phyloP scores from a whole-genome alignment of 2,797 vertebrate species.

The Pteronotus mesoamericanus region DNA sequence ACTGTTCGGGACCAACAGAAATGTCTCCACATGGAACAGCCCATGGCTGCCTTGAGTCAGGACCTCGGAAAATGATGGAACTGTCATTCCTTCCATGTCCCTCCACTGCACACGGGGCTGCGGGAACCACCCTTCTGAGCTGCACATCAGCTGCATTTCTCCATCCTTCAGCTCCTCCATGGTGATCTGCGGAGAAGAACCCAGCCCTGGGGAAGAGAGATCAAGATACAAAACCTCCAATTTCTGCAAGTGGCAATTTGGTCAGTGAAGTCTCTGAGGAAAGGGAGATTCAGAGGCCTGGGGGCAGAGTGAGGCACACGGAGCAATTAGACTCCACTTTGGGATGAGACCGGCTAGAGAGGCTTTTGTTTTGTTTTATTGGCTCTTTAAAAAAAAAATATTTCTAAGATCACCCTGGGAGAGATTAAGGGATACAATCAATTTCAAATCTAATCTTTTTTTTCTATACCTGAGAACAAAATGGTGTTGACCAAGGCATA shows the following conservation, averaged over 20 bases:
- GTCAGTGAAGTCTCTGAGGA: neutral
- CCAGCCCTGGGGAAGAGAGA: slow-evolving; percentile 35
- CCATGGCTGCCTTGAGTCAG: neutral
- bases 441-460: neutral
- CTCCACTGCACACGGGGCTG: slow-evolving; percentile 44
- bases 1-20: neutral
- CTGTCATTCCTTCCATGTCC: neutral
- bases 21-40: slow-evolving; percentile 45
- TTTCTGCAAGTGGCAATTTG: neutral
- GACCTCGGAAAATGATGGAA: neutral
- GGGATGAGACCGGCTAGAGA: neutral
- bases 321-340: rapidly evolving
- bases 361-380: neutral
- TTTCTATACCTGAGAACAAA: neutral
- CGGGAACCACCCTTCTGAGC: slow-evolving; percentile 59
- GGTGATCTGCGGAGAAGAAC: slow-evolving; percentile 25
- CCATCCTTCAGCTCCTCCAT: neutral
- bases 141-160: neutral
- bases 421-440: neutral
- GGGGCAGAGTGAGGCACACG: neutral
- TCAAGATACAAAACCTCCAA: neutral
- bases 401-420: neutral
- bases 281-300: too few species aligned
- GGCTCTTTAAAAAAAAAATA: too few species aligned
- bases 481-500: neutral